Conservation (phyloP, 2,113 vertebrate species). For the Plestiodon gilberti region DNA sequence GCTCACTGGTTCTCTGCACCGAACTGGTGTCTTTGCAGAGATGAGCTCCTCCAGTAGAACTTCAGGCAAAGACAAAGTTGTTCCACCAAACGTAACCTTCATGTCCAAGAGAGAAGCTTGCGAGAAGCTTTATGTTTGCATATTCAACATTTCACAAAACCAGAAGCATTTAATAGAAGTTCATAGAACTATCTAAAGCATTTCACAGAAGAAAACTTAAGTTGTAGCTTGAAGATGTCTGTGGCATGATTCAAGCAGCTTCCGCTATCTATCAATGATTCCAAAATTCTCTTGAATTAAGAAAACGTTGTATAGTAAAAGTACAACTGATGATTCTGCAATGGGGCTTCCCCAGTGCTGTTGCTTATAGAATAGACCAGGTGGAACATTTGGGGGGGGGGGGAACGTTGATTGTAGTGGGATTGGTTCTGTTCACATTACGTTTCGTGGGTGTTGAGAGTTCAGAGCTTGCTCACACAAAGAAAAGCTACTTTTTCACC, state of each 20-base stretch:
- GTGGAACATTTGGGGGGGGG: neutral
- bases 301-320: neutral
- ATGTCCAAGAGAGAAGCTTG: slow-evolving; percentile 27
- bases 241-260: neutral
- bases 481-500: neutral
- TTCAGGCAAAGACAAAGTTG: slow-evolving; percentile 41
- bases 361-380: neutral
- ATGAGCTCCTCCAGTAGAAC: slow-evolving; percentile 62
- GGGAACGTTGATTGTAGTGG: neutral
- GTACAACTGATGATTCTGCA: neutral
- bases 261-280: neutral
- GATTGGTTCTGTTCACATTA: neutral
- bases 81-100: slow-evolving; percentile 38
- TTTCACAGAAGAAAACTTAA: neutral
- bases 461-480: neutral
- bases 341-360: neutral
- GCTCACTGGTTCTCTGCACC: slow-evolving; percentile 73
- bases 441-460: neutral
- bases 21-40: slow-evolving; percentile 60
- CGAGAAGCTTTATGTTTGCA: no score
- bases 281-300: neutral
- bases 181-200: neutral
- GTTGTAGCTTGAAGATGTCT: neutral
- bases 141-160: neutral
- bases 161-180: neutral